Percentiles rank a stretch among this genome's conserved stretches.
phyloP scores from a whole-genome alignment of 2,888 invertebrate species.

The Sarcophaga carnaria region DNA sequence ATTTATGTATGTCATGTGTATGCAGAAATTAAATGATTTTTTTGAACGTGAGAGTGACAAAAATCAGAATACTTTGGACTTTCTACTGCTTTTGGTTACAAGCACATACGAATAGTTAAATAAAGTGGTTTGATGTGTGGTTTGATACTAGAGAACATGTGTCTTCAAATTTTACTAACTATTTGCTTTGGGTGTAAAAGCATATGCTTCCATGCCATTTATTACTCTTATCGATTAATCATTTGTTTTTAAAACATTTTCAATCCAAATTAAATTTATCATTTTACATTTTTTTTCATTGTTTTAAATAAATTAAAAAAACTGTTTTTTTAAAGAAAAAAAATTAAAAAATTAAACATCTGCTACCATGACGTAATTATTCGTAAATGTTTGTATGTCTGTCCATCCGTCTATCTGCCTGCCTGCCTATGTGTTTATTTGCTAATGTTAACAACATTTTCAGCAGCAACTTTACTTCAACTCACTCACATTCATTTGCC shows the following conservation, averaged over 20 bases:
- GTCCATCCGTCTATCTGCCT: neutral
- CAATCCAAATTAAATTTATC: constrained; percentile 12
- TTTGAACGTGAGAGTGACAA: no score
- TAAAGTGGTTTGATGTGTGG: no score
- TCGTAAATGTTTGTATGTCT: neutral
- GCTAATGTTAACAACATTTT: constrained; percentile 7
- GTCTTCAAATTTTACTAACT: neutral
- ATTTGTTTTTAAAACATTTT: constrained; percentile 14
- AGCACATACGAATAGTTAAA: no score
- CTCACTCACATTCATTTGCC: neutral
- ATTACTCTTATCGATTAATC: constrained; percentile 33
- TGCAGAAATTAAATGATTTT: no score
- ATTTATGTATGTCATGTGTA: no score
- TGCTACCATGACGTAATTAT: constrained; percentile 57
- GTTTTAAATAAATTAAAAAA: constrained; percentile 29
- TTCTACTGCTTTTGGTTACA: no score
- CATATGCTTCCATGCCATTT: neutral
- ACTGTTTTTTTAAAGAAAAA: neutral
- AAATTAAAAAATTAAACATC: constrained; percentile 32
- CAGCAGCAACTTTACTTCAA: constrained; percentile 7
- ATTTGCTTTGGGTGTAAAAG: neutral
- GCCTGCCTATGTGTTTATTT: neutral
- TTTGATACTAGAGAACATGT: no score
- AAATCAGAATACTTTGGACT: no score
- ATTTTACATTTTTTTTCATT: constrained; percentile 15